Percentiles rank a stretch among this genome's conserved stretches.
phyloP scores from a whole-genome alignment of 2,888 invertebrate genomes.

The Tortrix viridana region DNA sequence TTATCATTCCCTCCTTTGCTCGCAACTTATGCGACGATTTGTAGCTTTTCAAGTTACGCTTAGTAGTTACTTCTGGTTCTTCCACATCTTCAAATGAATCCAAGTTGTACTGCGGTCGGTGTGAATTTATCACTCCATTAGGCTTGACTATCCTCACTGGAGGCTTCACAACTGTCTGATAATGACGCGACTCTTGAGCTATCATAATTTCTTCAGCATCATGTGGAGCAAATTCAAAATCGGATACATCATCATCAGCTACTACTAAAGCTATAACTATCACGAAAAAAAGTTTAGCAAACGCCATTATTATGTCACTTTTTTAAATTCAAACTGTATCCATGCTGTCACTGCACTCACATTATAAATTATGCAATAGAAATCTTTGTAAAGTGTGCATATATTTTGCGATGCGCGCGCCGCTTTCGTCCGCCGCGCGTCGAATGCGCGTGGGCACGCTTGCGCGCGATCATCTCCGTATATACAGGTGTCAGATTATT shows the following conservation, averaged over 20 bases:
- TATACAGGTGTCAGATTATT: constrained; percentile 73
- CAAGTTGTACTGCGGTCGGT: constrained; percentile 75
- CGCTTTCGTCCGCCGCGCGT: constrained; percentile 57
- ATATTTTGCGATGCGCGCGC: constrained; percentile 59
- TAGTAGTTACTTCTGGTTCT: constrained; percentile 56
- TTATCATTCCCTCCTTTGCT: constrained; percentile 76
- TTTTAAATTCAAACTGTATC: constrained; percentile 19
- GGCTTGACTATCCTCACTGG: constrained; percentile 64
- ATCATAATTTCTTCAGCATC: constrained; percentile 75
- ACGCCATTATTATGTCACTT: constrained; percentile 54
- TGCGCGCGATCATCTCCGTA: constrained; percentile 65
- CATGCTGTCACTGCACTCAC: constrained; percentile 31
- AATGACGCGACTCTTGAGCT: constrained; percentile 74
- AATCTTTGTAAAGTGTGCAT: constrained; percentile 17
- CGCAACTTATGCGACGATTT: constrained; percentile 59
- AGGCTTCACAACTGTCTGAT: constrained; percentile 68
- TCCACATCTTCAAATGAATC: constrained; percentile 70
- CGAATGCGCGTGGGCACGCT: constrained; percentile 63
- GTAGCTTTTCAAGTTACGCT: constrained; percentile 59
- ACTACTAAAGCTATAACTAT: constrained; percentile 50
- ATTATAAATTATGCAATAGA: constrained; percentile 37
- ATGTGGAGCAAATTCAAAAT: constrained; percentile 63
- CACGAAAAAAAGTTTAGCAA: constrained; percentile 50
- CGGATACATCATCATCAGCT: constrained; percentile 60
- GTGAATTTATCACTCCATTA: constrained; percentile 72